These are phyloP conservation scores for Clusia tigrina DNA, from an alignment of 2,888 invertebrate species.

Conservation along the genomic window DNA sequence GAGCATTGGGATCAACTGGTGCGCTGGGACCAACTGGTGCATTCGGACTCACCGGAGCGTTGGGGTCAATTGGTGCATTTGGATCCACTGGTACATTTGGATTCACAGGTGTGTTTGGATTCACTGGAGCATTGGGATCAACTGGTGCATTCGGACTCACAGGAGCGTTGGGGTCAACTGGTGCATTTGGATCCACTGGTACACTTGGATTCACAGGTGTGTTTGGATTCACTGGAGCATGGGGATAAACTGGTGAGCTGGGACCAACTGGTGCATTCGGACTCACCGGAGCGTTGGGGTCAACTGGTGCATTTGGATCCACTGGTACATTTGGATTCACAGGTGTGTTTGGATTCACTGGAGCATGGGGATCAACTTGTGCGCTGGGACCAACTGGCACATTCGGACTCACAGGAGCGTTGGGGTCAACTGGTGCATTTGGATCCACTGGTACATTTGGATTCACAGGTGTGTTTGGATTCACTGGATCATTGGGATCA, in stretches of 20 bases:
- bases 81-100: conserved; percentile 21
- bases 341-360: conserved; percentile 20
- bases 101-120: conserved; percentile 21
- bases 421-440: not conserved
- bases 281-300: conserved; percentile 23
- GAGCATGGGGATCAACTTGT: conserved; percentile 18
- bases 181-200: conserved; percentile 21
- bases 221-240: conserved; percentile 20
- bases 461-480: conserved; percentile 24
- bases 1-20: conserved; percentile 21
- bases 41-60: conserved; percentile 27
- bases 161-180: conserved; percentile 23
- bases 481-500: conserved; percentile 25
- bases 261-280: conserved; percentile 23
- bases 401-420: not conserved
- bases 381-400: conserved; percentile 15
- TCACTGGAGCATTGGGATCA: conserved; percentile 19
- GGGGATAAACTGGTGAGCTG: conserved; percentile 18
- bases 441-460: conserved; percentile 18
- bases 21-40: conserved; percentile 28
- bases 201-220: conserved; percentile 19
- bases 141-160: conserved; percentile 19
- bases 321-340: conserved; percentile 5
- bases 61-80: conserved; percentile 22
- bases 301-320: conserved; percentile 16